Conservation (phyloP, 2,888 invertebrate species). For the Andrena haemorrhoa region DNA sequence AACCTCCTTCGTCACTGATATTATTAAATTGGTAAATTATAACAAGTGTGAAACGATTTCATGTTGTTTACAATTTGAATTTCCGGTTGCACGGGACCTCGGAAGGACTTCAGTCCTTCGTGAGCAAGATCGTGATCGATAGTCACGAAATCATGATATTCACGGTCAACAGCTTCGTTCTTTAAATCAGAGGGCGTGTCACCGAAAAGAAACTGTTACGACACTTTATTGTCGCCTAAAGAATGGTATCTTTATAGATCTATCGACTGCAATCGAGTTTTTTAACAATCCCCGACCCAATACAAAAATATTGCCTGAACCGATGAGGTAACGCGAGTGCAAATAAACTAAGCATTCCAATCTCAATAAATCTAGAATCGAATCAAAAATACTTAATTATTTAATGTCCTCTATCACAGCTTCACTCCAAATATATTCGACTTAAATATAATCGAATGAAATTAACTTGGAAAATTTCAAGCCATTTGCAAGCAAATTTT, state of each 20-base stretch:
- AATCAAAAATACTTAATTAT: too few relatives aligned
- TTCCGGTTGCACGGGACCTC: neutral
- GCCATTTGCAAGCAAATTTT: too few relatives aligned
- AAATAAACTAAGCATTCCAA: neutral
- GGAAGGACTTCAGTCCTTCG: slow-evolving; percentile 19
- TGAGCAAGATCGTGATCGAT: neutral
- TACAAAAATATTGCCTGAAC: neutral
- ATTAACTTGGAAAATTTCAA: too few relatives aligned
- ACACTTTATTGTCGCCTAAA: slow-evolving; percentile 10
- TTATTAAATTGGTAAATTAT: neutral
- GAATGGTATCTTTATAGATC: neutral
- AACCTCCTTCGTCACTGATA: neutral
- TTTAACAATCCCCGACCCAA: slow-evolving; percentile 1
- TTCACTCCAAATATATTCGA: too few relatives aligned
- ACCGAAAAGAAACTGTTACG: slow-evolving; percentile 24
- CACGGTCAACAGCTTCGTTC: slow-evolving; percentile 39
- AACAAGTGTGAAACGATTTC: neutral
- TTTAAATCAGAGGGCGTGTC: slow-evolving; percentile 22
- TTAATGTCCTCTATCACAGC: too few relatives aligned
- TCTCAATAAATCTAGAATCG: too few relatives aligned
- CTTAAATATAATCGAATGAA: too few relatives aligned
- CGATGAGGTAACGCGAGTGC: neutral
- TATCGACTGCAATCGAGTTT: neutral
- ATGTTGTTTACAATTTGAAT: neutral
- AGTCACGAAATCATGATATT: slow-evolving; percentile 38